These are phyloP conservation scores for Thecocarcelia acutangulata DNA, from an alignment of 2,888 invertebrate species.

Conservation along the genomic window DNA sequence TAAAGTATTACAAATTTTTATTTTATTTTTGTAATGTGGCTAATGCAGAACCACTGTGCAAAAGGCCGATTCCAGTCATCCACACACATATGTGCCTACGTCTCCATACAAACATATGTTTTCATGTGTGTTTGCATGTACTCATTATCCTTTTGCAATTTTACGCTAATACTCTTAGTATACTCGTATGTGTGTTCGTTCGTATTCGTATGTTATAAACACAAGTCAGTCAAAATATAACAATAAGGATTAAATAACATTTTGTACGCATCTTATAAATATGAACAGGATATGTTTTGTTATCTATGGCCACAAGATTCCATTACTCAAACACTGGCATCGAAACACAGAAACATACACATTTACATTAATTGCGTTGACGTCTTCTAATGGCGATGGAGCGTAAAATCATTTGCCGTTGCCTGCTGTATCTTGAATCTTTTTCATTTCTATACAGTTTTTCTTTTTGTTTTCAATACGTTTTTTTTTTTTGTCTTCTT, in stretches of 20 bases:
- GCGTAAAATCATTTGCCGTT: constrained; percentile 61
- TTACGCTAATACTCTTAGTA: constrained; percentile 54
- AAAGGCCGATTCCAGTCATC: constrained; percentile 3
- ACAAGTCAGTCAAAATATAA: constrained; percentile 46
- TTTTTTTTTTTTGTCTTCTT: background rate
- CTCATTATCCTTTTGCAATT: constrained; percentile 44
- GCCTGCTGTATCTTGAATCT: constrained; percentile 67
- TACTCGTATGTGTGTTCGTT: constrained; percentile 1
- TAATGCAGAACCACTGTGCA: no score
- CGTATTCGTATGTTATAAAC: constrained; percentile 24
- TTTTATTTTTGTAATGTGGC: no score
- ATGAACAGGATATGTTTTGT: constrained; percentile 50
- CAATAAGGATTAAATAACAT: constrained; percentile 67
- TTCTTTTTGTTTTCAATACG: constrained; percentile 15
- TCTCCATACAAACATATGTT: no score
- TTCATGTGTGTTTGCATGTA: background rate
- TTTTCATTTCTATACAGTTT: constrained; percentile 34
- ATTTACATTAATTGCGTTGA: constrained; percentile 41
- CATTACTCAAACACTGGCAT: constrained; percentile 17
- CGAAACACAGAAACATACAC: background rate
- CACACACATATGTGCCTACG: background rate
- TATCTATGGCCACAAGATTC: constrained; percentile 44
- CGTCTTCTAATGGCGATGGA: constrained; percentile 64
- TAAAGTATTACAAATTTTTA: no score
- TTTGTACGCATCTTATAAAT: constrained; percentile 61